A percentile compares a stretch with the other conserved stretches of the same genome.
These are phyloP conservation scores for Cenopis cana DNA, from an alignment of 2,888 invertebrate genomes.

Conservation along the genomic window DNA sequence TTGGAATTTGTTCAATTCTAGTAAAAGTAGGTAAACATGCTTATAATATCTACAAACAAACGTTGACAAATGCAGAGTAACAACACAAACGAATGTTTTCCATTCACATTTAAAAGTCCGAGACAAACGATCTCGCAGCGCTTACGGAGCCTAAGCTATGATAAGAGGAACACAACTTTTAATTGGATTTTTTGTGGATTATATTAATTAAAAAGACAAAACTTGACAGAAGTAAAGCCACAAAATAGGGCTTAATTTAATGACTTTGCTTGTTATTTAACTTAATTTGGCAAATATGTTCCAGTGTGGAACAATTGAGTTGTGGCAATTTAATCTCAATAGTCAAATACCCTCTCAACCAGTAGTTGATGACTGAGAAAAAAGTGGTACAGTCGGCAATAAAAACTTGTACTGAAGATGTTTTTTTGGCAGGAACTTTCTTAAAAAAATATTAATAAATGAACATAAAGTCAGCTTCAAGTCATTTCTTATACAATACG, in stretches of 20 bases:
- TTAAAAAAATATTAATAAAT: too few species aligned
- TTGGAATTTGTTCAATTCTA: too few species aligned
- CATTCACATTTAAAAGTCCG: conserved; percentile 55
- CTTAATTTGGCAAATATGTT: conserved; percentile 29
- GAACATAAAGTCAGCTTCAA: too few species aligned
- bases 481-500: not conserved
- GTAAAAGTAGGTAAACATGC: too few species aligned
- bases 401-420: too few species aligned
- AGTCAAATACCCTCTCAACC: not conserved
- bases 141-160: conserved; percentile 67
- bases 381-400: too few species aligned
- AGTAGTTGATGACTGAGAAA: too few species aligned
- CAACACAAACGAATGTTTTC: conserved; percentile 41
- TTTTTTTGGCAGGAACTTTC: too few species aligned
- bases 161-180: conserved; percentile 75
- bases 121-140: conserved; percentile 54
- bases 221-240: conserved; percentile 61
- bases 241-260: conserved; percentile 58
- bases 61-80: conserved; percentile 17
- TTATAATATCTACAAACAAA: not conserved
- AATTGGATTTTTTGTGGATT: conserved; percentile 77
- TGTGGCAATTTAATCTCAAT: not conserved
- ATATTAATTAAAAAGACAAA: conserved; percentile 72
- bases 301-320: not conserved
- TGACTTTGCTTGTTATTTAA: conserved; percentile 37